phyloP scores from a whole-genome alignment of 2,797 vertebrate species.

The Muraenolepis orangiensis region DNA sequence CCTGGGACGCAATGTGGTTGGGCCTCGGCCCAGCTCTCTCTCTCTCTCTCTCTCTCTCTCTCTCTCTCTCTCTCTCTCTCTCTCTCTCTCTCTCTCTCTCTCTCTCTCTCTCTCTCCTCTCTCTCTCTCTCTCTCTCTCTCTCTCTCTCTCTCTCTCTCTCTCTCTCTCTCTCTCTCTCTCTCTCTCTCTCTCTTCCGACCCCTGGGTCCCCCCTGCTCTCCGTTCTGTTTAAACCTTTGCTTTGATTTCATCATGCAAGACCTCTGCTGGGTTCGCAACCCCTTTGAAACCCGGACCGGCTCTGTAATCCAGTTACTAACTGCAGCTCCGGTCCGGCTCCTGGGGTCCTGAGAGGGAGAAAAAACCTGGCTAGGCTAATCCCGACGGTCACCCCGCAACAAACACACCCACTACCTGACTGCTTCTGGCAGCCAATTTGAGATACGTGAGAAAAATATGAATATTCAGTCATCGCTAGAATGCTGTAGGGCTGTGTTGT shows the following conservation, averaged over 20 bases:
- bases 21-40: slow-evolving; percentile 48
- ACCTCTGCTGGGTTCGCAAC: slow-evolving; percentile 92
- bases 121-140: no score
- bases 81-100: no score
- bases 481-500: slow-evolving; percentile 42
- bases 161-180: no score
- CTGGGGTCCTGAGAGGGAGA: slow-evolving; percentile 78
- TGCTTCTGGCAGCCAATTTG: slow-evolving; percentile 67
- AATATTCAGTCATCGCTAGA: slow-evolving; percentile 24
- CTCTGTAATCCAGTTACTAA: slow-evolving; percentile 94
- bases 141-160: no score
- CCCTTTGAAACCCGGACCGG: slow-evolving; percentile 93
- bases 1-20: neutral
- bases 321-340: slow-evolving; percentile 76
- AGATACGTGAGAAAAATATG: slow-evolving; percentile 60
- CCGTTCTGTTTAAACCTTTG: slow-evolving; percentile 86
- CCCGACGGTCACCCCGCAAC: slow-evolving; percentile 55
- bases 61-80: no score
- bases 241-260: slow-evolving; percentile 96
- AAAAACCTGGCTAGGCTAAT: slow-evolving; percentile 65
- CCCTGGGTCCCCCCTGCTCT: slow-evolving; percentile 69
- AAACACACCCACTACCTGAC: slow-evolving; percentile 55
- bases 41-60: no score
- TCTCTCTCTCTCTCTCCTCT: no score
- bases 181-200: slow-evolving; percentile 79